phyloP scores from a whole-genome alignment of 2,888 invertebrate genomes.

The Holacanthella duospinosa region DNA sequence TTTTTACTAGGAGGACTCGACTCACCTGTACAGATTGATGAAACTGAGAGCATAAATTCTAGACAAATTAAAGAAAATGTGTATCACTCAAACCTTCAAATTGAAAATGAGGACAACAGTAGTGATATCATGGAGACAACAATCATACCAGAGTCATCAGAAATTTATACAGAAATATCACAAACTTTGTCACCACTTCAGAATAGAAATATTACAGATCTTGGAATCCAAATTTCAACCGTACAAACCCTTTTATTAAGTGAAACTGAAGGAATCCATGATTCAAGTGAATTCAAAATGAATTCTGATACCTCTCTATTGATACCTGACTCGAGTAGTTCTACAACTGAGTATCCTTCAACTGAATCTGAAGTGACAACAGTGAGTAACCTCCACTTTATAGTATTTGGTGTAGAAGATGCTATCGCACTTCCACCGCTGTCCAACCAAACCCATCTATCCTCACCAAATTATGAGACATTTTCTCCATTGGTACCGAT shows the following conservation, averaged over 20 bases:
- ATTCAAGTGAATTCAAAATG: background rate
- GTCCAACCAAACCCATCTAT: background rate
- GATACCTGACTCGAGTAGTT: too few relatives aligned
- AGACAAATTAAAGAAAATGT: too few relatives aligned
- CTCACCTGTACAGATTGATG: too few relatives aligned
- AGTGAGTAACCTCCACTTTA: slow-evolving; percentile 47
- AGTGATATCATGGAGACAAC: too few relatives aligned
- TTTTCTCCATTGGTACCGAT: background rate
- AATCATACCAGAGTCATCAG: too few relatives aligned
- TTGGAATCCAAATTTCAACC: background rate
- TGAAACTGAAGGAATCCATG: background rate
- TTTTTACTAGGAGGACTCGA: too few relatives aligned
- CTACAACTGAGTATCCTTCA: too few relatives aligned
- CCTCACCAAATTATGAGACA: slow-evolving; percentile 21
- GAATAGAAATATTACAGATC: background rate
- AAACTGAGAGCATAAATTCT: too few relatives aligned
- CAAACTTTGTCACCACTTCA: background rate
- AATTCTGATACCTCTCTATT: background rate
- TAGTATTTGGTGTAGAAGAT: slow-evolving; percentile 76
- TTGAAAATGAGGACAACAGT: too few relatives aligned
- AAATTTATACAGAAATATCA: too few relatives aligned
- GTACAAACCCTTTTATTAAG: too few relatives aligned
- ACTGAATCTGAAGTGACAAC: background rate
- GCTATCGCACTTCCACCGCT: slow-evolving; percentile 51
- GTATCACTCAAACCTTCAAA: too few relatives aligned